Evolutionary conservation across 2,888 invertebrate species (phyloP), one percentile per base, ranked within the genome.

Genomic region (Biston betularia): DNA sequence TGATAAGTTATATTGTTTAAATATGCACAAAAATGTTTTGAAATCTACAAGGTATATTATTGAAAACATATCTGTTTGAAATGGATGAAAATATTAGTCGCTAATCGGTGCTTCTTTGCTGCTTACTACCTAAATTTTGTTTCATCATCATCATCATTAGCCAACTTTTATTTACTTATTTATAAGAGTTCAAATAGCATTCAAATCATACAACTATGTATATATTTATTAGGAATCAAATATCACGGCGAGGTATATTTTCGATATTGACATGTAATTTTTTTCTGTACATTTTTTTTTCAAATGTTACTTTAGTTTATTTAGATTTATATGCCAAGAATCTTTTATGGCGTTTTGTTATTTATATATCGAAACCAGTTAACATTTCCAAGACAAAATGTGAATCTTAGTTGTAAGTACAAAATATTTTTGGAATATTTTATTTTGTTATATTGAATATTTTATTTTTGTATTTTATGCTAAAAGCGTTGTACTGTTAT

Each of bases 351-450:
- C 33, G 34, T 34, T 8, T 52, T 52, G 9, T 52, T 52, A 14
- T 48, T 48, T 35, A 9, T 50, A 33, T 50, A 35, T 35, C n/a
- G 8, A 35, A 34, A 68, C 57, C 53, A 53, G 46, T 24, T 61
- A 63, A 72, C 73, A 75, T 75, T 79, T 73, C 73, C 73, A 70
- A 45, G 45, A 50, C n/a, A 6, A 45, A 56, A 48, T 61, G 59
- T 68, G 58, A 60, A 46, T 60, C 49, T 70, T 70, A 71, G 48
- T 48, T 33, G 48, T 48, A 48, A 48, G 24, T 48, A 60, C 46
- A 63, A 75, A 59, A 24, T 56, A 55, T 66, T 56, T 68, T 66
- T 14, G 10, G 38, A 35, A 40, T 15, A 6, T 15, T 69, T 38
- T 45, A 63, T 38, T 42, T 50, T 45, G 62, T 57, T 40, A 42